A percentile compares a stretch with the other conserved stretches of the same genome.
phyloP scores from a whole-genome alignment of 2,888 invertebrate species.

The Lochmaea crataegi region DNA sequence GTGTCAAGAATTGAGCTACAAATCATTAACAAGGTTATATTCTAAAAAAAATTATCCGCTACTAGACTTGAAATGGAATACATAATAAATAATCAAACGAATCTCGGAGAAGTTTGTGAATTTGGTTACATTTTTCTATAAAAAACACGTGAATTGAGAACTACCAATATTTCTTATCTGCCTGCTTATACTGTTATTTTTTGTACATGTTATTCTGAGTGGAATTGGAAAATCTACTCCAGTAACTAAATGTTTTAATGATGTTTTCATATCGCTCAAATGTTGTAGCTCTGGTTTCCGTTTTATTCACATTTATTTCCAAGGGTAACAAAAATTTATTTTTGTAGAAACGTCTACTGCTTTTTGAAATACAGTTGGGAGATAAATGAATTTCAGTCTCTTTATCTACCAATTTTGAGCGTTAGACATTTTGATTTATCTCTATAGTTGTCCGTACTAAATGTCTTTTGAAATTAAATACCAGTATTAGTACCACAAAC shows the following conservation, averaged over 20 bases:
- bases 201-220: neutral
- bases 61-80: too few species aligned
- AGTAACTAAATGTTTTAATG: neutral
- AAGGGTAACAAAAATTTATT: conserved; percentile 7
- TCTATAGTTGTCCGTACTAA: conserved; percentile 12
- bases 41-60: too few species aligned
- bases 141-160: too few species aligned
- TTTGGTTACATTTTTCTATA: too few species aligned
- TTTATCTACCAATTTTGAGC: conserved; percentile 10
- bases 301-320: neutral
- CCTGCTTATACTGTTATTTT: too few species aligned
- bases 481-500: conserved; percentile 14
- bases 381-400: conserved; percentile 22
- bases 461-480: conserved; percentile 13
- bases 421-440: neutral
- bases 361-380: conserved; percentile 10
- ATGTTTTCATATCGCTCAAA: neutral
- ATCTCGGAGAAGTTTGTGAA: too few species aligned
- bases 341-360: conserved; percentile 8
- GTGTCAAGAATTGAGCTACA: too few species aligned
- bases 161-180: too few species aligned
- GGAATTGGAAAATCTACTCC: neutral
- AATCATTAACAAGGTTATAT: too few species aligned
- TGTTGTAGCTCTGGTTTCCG: neutral
- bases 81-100: too few species aligned